These are phyloP conservation scores for Nothobranchius furzeri DNA, from an alignment of 2,113 vertebrate genomes.

Conservation along the genomic window DNA sequence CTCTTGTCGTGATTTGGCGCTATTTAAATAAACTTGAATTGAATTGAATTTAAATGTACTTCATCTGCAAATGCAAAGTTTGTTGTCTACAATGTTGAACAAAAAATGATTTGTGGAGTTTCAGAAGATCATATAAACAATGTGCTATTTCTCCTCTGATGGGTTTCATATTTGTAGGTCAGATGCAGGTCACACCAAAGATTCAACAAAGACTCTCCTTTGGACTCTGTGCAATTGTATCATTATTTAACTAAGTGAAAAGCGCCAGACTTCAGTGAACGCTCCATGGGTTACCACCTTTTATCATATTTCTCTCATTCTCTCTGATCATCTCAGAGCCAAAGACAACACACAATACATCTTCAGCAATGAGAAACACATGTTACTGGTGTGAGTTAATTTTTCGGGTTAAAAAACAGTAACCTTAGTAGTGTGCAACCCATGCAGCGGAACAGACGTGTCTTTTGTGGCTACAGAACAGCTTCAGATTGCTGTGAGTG, in stretches of 20 bases:
- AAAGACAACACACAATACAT: conserved; percentile 69
- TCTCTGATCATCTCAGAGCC: conserved; percentile 56
- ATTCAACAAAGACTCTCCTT: conserved; percentile 16
- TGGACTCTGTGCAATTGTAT: conserved; percentile 47
- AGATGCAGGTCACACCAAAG: conserved; percentile 44
- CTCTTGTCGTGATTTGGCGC: no score
- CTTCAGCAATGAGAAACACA: conserved; percentile 69
- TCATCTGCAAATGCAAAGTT: no score
- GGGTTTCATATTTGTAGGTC: conserved; percentile 57
- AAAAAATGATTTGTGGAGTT: no score
- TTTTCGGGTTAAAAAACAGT: conserved; percentile 60
- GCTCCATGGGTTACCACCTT: conserved; percentile 59
- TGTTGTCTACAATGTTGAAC: no score
- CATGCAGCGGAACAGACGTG: conserved; percentile 58
- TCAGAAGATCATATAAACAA: no score
- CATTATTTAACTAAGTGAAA: conserved; percentile 58
- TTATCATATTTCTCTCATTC: conserved; percentile 68
- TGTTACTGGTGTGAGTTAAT: conserved; percentile 64
- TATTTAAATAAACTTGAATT: no score
- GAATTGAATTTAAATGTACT: no score
- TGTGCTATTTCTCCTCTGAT: conserved; percentile 51
- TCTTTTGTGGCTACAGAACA: conserved; percentile 40
- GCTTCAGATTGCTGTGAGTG: conserved; percentile 42
- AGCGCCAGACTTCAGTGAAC: conserved; percentile 52
- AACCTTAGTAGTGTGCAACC: conserved; percentile 54